phyloP scores from a whole-genome alignment of 2,888 invertebrate genomes.

The Chrysotoxum bicinctum region DNA sequence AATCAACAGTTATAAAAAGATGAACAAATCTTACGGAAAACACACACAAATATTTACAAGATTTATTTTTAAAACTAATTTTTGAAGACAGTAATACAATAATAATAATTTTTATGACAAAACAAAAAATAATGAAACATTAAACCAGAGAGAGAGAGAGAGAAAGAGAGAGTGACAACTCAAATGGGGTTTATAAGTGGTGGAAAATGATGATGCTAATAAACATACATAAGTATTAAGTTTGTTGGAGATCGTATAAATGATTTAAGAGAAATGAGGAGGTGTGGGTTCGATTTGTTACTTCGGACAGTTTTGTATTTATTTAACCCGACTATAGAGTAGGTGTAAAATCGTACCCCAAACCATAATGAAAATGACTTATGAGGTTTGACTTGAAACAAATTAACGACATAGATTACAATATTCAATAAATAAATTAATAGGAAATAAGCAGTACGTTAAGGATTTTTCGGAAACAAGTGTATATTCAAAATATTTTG shows the following conservation, averaged over 20 bases:
- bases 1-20: background rate
- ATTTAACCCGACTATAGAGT: slow-evolving; percentile 1
- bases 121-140: slow-evolving; percentile 49
- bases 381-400: slow-evolving; percentile 19
- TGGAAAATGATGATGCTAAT: background rate
- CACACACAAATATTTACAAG: slow-evolving; percentile 58
- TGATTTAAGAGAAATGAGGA: slow-evolving; percentile 31
- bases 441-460: slow-evolving; percentile 24
- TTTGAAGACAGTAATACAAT: background rate
- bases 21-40: background rate
- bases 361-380: slow-evolving; percentile 30
- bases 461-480: background rate
- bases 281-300: slow-evolving; percentile 46
- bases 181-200: background rate
- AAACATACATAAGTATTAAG: background rate
- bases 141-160: slow-evolving; percentile 16
- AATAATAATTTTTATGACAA: background rate
- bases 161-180: background rate
- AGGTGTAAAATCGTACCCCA: slow-evolving; percentile 60
- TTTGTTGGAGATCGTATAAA: slow-evolving; percentile 12
- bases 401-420: slow-evolving; percentile 42
- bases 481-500: slow-evolving; percentile 8
- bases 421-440: background rate
- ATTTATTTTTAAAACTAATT: background rate
- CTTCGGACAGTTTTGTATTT: slow-evolving; percentile 27